Evolutionary conservation across 1,140 invertebrate genomes (phyloP), one percentile per base, ranked within the genome.

Genomic region (Hylaeus volcanicus): DNA sequence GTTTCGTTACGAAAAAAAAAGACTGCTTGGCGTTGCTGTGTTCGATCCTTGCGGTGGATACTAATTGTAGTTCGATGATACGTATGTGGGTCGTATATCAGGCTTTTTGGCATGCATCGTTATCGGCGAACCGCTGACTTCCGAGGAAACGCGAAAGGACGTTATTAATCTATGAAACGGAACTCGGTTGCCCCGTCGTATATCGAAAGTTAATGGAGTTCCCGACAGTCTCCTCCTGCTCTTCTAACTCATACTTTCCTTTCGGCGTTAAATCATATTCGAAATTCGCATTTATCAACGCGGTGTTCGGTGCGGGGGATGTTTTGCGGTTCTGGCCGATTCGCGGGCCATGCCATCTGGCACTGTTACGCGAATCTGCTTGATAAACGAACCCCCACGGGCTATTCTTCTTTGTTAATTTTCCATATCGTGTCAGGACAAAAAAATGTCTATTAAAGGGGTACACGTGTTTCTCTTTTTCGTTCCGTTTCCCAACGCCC

Each of bases 401-500:
- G 45, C 72, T 39, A 74, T 74, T 64, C 26, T 39, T 74, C 72
- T 74, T 64, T 61, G 45, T 74, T 74, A 74, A 74, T 74, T 74
- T 74, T n/a, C 48, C 60, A 9, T 53, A 53, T 64, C 45, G 56
- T 15, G 14, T 15, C 37, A 41, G 9, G 37, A 26, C 26, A 63
- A 14, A 39, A n/a, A 15, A 8, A 11, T 48, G 3, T 9, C 26
- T 58, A 26, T 58, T 58, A n/a, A 9, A 12, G 4, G 9, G 3
- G 15, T 45, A 4, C 56, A 5, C 12, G 37, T 1, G 11, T 5
- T n/a, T 9, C 3, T 15, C n/a, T 2, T 64, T 64, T 26, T 39
- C 11, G 14, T 12, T 55, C 1, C 45, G 3, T 48, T 26, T 11
- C 15, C 58, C 26, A 8, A 3, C 51, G 6, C 1, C 11, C 6